Evolutionary conservation across 2,113 vertebrate species (phyloP), one percentile per base, ranked within the genome.

Genomic region (Castor canadensis): DNA sequence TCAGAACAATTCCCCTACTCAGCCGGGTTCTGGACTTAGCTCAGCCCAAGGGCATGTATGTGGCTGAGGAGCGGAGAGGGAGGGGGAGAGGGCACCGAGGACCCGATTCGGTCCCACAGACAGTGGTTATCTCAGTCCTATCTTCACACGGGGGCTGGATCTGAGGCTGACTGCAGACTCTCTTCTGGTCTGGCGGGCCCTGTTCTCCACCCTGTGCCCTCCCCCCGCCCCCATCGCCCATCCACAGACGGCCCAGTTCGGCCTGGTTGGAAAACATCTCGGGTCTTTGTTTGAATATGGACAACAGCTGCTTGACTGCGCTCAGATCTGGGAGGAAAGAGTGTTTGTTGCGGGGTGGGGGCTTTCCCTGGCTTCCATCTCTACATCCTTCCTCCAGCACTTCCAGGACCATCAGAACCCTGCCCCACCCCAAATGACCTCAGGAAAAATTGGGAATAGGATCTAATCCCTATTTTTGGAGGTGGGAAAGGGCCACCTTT

Each of bases 1-100:
- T 98, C 98, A 97, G 98, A 99, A 98, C 98, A 99, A 98, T 98
- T 98, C 98, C 98, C 98, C 98, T 98, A 98, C 98, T 98, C 98
- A 99, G 98, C 97, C 98, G 91, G 96, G 95, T 97, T 97, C 98
- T 96, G 96, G 97, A 97, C 98, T 98, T 98, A 98, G 98, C 98
- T 98, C 98, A 98, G 98, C 98, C 96, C 94, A 97, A 97, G 98
- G 98, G 98, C 98, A 98, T 97, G 98, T 96, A 98, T 97, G 98
- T 96, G 97, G 95, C 94, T 96, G 89, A 95, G 96, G 96, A 97
- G 88, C 71, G 52, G 73, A 85, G 89, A 67, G 9, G 95, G 94
- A 93, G 93, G 84, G 95, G 86, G 76, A 62, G 94, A 84, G 91
- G 91, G 97, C 83, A 93, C 96, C 8, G 0, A 86, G 91, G 94